Conservation (phyloP, 2,888 invertebrate species). For the Sphinx pinastri region DNA sequence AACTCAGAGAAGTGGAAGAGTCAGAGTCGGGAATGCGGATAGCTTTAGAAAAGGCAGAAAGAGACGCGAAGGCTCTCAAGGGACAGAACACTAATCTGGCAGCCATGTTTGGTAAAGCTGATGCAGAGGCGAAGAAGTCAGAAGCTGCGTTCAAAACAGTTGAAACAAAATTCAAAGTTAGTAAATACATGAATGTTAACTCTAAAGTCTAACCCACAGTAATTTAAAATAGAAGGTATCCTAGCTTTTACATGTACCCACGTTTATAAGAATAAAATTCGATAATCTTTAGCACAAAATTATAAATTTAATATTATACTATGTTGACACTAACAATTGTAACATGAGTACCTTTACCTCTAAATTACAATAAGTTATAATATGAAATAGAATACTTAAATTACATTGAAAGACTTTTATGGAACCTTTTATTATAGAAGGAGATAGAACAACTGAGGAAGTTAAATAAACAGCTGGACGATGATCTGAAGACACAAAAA, state of each 20-base stretch:
- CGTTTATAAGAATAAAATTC: too few relatives aligned
- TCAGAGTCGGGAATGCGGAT: slow-evolving; percentile 81
- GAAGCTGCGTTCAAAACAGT: slow-evolving; percentile 72
- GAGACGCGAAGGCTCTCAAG: slow-evolving; percentile 79
- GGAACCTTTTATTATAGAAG: slow-evolving; percentile 50
- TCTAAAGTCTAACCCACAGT: too few relatives aligned
- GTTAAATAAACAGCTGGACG: slow-evolving; percentile 70
- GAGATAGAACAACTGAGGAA: slow-evolving; percentile 70
- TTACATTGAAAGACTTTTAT: too few relatives aligned
- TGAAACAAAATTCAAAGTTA: slow-evolving; percentile 73
- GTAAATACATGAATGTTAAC: slow-evolving; percentile 22
- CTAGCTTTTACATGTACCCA: too few relatives aligned
- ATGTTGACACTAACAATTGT: too few relatives aligned
- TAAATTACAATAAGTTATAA: too few relatives aligned
- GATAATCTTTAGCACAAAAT: too few relatives aligned
- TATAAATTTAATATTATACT: too few relatives aligned
- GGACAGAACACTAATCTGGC: slow-evolving; percentile 74
- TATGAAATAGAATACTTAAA: too few relatives aligned
- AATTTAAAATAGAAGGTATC: too few relatives aligned
- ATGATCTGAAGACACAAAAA: slow-evolving; percentile 75
- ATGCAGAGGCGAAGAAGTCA: slow-evolving; percentile 79
- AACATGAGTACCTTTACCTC: too few relatives aligned
- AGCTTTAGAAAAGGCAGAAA: slow-evolving; percentile 81
- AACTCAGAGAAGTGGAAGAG: slow-evolving; percentile 84
- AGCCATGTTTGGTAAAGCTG: slow-evolving; percentile 72